Evolutionary conservation across 2,888 invertebrate species (phyloP).

Genomic region (Nasonovia ribisnigri): DNA sequence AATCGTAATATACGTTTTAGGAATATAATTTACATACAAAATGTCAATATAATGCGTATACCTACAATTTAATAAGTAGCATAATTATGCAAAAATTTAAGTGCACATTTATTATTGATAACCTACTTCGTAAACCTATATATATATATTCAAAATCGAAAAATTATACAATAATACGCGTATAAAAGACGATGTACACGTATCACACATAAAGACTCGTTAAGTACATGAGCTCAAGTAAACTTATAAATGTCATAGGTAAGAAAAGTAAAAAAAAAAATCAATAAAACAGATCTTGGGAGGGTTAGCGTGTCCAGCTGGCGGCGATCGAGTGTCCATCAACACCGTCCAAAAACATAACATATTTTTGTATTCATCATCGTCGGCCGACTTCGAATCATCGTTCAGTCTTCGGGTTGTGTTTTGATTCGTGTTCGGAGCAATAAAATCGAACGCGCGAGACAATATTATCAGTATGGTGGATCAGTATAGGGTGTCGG

Average conservation of each 20-base stretch:
- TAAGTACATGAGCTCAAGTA: neutral
- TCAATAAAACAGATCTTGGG: neutral
- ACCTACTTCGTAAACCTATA: neutral
- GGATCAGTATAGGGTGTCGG: conserved; percentile 64
- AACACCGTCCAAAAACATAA: no score
- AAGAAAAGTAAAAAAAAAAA: neutral
- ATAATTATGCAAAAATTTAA: neutral
- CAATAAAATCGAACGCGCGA: neutral
- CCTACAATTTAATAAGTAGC: neutral
- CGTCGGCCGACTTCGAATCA: neutral
- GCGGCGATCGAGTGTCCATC: neutral
- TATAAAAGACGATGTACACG: neutral
- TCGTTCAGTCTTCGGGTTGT: conserved; percentile 53
- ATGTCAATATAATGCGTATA: neutral
- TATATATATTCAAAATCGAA: neutral
- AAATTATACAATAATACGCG: neutral
- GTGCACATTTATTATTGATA: neutral
- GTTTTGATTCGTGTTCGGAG: conserved; percentile 42
- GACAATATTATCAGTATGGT: no score
- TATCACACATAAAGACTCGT: neutral
- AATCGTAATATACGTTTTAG: neutral
- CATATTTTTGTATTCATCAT: neutral
- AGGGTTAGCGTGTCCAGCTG: neutral
- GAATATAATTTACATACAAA: neutral
- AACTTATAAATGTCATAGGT: neutral